These are phyloP conservation scores for Phrynocephalus vlangalii DNA, from an alignment of 2,797 vertebrate species.

Conservation along the genomic window DNA sequence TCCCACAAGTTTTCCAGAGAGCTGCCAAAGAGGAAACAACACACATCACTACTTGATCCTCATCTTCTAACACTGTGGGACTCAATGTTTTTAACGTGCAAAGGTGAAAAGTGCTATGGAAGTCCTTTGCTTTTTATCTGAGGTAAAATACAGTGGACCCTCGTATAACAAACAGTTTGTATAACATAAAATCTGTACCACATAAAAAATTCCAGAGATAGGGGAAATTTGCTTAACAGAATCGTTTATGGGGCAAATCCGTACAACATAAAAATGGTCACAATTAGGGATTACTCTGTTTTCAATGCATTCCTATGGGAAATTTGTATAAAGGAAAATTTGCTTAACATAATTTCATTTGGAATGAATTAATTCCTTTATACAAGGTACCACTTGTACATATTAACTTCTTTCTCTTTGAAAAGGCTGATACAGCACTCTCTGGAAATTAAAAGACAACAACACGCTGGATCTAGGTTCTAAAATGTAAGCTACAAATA, in stretches of 20 bases:
- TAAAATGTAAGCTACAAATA: neutral
- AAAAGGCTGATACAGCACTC: neutral
- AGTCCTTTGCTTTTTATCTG: neutral
- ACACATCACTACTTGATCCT: neutral
- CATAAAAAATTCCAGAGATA: too few relatives aligned
- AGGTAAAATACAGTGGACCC: too few relatives aligned
- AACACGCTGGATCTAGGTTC: neutral
- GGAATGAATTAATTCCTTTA: too few relatives aligned
- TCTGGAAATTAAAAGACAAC: neutral
- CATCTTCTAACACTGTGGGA: neutral
- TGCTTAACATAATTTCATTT: too few relatives aligned
- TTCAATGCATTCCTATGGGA: too few relatives aligned
- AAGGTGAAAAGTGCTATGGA: neutral
- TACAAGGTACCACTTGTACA: neutral
- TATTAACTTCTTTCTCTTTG: neutral
- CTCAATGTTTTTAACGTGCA: neutral
- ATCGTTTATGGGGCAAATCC: too few relatives aligned
- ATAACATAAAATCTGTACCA: too few relatives aligned
- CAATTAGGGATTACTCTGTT: too few relatives aligned
- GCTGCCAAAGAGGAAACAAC: neutral
- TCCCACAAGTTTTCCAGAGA: neutral
- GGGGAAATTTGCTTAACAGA: too few relatives aligned
- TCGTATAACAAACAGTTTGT: too few relatives aligned
- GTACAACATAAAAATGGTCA: too few relatives aligned
- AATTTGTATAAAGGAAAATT: too few relatives aligned